Conservation (phyloP, 1,140 invertebrate species). For the Andricus grossulariae region DNA sequence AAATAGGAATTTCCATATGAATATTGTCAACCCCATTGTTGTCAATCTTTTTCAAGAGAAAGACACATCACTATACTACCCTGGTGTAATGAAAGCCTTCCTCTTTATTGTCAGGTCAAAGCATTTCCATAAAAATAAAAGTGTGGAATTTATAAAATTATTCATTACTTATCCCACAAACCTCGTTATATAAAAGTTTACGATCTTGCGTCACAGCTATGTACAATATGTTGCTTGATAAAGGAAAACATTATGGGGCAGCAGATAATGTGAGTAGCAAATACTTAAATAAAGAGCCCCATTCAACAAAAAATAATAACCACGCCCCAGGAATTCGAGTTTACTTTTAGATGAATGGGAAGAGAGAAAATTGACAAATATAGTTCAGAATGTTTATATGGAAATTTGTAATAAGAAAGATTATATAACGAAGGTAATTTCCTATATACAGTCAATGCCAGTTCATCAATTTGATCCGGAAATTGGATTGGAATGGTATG, state of each 20-base stretch:
- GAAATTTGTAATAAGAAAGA: too few relatives aligned
- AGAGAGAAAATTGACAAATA: not conserved
- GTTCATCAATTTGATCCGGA: too few relatives aligned
- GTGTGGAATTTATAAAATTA: not conserved
- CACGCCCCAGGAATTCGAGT: not conserved
- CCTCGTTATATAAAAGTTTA: slow-evolving; percentile 2
- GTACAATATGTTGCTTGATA: not conserved
- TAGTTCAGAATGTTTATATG: not conserved
- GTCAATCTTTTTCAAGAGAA: not conserved
- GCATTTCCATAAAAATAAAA: not conserved
- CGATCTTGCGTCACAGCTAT: not conserved
- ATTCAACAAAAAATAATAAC: not conserved
- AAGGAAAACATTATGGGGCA: not conserved
- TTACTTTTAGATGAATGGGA: not conserved
- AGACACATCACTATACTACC: not conserved
- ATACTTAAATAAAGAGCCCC: not conserved
- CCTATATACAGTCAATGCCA: too few relatives aligned
- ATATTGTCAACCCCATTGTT: not conserved
- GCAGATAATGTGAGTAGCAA: not conserved
- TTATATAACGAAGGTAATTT: too few relatives aligned
- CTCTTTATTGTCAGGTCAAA: slow-evolving; percentile 1
- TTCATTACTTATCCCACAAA: slow-evolving; percentile 1
- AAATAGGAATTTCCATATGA: not conserved
- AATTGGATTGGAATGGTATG: too few relatives aligned
- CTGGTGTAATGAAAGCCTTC: not conserved